Percentiles rank a stretch among this genome's conserved stretches.
Conservation (phyloP, 2,888 invertebrate genomes). For the Temnothorax ravouxi region DNA sequence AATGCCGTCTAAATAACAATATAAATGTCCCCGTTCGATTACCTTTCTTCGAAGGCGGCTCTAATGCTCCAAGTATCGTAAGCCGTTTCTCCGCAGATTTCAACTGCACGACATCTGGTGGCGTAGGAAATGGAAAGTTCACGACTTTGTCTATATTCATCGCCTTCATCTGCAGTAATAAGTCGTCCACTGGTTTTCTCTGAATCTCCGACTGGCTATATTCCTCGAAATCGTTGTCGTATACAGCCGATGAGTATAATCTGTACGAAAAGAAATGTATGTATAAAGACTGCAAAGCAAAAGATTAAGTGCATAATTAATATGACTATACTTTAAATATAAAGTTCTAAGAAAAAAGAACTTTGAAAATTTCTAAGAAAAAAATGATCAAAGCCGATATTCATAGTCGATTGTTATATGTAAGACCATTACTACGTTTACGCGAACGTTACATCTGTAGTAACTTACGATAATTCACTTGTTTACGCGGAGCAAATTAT, state of each 20-base stretch:
- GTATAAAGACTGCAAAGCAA: neutral
- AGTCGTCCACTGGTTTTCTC: conserved; percentile 96
- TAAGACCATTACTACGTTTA: too few species aligned
- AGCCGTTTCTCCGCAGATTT: conserved; percentile 92
- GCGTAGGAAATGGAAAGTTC: conserved; percentile 98
- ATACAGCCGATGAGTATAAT: conserved; percentile 97
- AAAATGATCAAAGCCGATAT: neutral
- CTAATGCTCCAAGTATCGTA: conserved; percentile 93
- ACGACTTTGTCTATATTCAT: conserved; percentile 97
- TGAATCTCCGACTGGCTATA: conserved; percentile 96
- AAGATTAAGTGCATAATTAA: neutral
- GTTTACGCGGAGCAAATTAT: too few species aligned
- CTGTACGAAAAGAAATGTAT: conserved; percentile 81
- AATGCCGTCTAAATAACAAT: neutral
- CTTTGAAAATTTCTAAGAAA: neutral
- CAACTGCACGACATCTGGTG: conserved; percentile 94
- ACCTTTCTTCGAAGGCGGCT: conserved; percentile 83
- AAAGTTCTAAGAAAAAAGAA: neutral
- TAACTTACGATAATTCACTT: too few species aligned
- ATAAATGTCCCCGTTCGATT: neutral
- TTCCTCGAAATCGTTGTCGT: conserved; percentile 93
- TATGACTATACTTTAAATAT: neutral
- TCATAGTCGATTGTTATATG: too few species aligned
- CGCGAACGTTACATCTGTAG: too few species aligned
- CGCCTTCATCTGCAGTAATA: conserved; percentile 97